Base-by-base conservation (phyloP, 1,140 invertebrate genomes). In the Panagrolaimus sp. region DNA sequence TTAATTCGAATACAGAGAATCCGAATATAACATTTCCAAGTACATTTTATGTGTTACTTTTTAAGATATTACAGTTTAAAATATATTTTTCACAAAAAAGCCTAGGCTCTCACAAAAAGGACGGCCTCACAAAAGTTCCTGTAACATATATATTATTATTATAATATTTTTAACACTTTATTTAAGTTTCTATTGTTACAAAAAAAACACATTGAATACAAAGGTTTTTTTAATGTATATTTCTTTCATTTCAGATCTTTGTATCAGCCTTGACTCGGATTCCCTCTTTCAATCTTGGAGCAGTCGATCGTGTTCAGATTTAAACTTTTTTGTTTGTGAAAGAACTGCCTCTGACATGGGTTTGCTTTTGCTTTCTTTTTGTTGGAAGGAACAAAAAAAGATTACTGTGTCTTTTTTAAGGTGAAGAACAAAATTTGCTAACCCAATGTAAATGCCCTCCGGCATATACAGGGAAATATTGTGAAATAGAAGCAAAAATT, bases 251-350 rank as follows among this genome's bases (percentile, higher is more conserved):
- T 17, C 14, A 58, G 52, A 58, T 21, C 52, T 58, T 28, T 58
- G 52, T 28, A 21, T 58, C 10, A 17, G 21, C 52, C 52, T 58
- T 21, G 52, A 58, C 21, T 12, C 28, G 10, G 52, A 58, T 28
- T 26, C 21, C n/a, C 10, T 28, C n/a, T 58, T 58, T 28, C 21
- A 21, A n/a, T 58, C 52, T 28, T 58, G 52, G 52, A 58, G 17
- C 10, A 26, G 21, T 21, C 21, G 28, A 58, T 58, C 52, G 4
- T 58, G 52, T 8, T 58, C 52, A 1, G 52, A 58, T 8, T 17
- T 58, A 8, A 58, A 58, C 52, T 58, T 26, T 58, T 58, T 58
- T 28, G n/a, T 58, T 26, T 58, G 52, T 58, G 21, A 58, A 58
- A 21, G 28, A 12, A 12, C 52, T 12, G 28, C 52, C 28, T 58